Evolutionary conservation across 2,113 vertebrate species (phyloP).

Genomic region (Pelvicachromis taeniatus): DNA sequence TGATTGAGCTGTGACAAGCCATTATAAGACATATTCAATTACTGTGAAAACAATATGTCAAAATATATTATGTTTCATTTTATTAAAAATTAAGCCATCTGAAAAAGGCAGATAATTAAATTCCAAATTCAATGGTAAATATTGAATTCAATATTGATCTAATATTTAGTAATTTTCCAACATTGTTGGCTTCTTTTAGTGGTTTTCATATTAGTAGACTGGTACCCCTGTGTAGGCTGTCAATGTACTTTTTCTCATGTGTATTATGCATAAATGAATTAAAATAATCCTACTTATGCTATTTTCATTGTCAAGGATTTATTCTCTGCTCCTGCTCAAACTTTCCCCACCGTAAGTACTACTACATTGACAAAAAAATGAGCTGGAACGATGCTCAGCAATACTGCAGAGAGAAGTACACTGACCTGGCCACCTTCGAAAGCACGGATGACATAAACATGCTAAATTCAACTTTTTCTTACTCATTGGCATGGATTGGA

Average conservation of each 20-base stretch:
- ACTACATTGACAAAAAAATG: neutral
- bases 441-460: neutral
- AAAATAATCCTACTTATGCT: neutral
- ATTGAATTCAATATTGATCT: too few species aligned
- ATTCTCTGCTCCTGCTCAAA: neutral
- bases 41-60: neutral
- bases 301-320: neutral
- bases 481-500: neutral
- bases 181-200: too few species aligned
- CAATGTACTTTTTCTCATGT: too few species aligned
- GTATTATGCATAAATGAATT: too few species aligned
- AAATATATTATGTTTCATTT: too few species aligned
- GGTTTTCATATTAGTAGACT: too few species aligned
- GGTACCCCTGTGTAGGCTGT: too few species aligned
- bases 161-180: too few species aligned
- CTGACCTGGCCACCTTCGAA: neutral
- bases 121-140: too few species aligned
- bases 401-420: conserved; percentile 12
- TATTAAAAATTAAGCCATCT: too few species aligned
- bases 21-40: neutral
- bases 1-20: neutral
- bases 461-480: neutral
- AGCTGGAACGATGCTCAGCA: neutral
- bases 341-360: neutral
- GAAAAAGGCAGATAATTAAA: too few species aligned